These are phyloP conservation scores for Gymnobelideus leadbeateri DNA, from an alignment of 2,113 vertebrate species.

Conservation along the genomic window DNA sequence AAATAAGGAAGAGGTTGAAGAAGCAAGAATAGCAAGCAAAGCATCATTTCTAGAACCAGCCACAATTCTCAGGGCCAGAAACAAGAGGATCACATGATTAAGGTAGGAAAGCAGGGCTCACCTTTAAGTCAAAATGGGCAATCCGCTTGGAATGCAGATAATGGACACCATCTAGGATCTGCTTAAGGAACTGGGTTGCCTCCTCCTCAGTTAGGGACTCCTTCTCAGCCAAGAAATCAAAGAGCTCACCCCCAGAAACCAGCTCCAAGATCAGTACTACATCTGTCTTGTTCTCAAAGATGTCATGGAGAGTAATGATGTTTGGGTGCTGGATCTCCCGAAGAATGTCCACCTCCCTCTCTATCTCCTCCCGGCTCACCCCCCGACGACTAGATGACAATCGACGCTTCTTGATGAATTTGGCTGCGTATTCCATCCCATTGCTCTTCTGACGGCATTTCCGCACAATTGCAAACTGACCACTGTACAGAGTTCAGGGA, in stretches of 20 bases:
- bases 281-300: conserved; percentile 98
- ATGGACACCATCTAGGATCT: conserved; percentile 96
- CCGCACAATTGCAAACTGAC: conserved; percentile 97
- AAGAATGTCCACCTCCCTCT: conserved; percentile 97
- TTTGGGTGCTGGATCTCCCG: conserved; percentile 98
- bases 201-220: conserved; percentile 97
- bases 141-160: conserved; percentile 97
- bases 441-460: conserved; percentile 94
- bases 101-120: conserved; percentile 71
- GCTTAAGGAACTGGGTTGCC: conserved; percentile 97
- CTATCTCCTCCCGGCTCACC: conserved; percentile 97
- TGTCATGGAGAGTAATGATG: conserved; percentile 98
- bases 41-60: neutral
- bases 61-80: neutral
- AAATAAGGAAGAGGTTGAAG: neutral
- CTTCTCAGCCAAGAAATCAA: conserved; percentile 98
- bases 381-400: conserved; percentile 95
- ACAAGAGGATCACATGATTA: neutral
- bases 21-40: neutral
- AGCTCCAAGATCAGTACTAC: conserved; percentile 98
- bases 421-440: conserved; percentile 91
- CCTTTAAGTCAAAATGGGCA: conserved; percentile 98
- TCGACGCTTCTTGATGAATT: conserved; percentile 98
- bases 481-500: conserved; percentile 74
- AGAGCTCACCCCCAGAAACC: conserved; percentile 96